Evolutionary conservation across 1,140 invertebrate genomes (phyloP).

Genomic region (Eumeta japonica): DNA sequence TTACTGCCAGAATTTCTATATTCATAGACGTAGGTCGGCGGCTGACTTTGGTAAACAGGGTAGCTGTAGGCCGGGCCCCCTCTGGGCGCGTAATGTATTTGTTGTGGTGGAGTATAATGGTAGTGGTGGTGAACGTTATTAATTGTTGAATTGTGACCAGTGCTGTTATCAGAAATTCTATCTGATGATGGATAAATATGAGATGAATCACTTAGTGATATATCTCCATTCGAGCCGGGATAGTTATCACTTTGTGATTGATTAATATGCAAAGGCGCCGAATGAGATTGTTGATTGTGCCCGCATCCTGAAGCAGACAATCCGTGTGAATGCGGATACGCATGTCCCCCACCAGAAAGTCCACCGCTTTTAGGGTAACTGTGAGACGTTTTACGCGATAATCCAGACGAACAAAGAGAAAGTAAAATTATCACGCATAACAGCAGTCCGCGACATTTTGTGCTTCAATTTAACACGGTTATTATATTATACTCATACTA

Average conservation of each 20-base stretch:
- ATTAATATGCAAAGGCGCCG: slow-evolving; percentile 5
- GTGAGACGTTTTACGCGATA: slow-evolving; percentile 13
- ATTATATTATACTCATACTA: too few species aligned
- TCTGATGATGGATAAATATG: slow-evolving; percentile 23
- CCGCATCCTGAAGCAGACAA: slow-evolving; percentile 17
- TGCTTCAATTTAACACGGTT: too few species aligned
- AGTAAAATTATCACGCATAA: slow-evolving; percentile 25
- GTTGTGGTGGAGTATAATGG: slow-evolving; percentile 40
- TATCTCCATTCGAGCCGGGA: slow-evolving; percentile 3
- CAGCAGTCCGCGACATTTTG: slow-evolving; percentile 22
- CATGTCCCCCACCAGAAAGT: slow-evolving; percentile 17
- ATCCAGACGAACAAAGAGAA: slow-evolving; percentile 8
- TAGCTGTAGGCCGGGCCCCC: slow-evolving; percentile 27
- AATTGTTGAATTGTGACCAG: slow-evolving; percentile 14
- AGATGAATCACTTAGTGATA: slow-evolving; percentile 6
- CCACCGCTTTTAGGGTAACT: slow-evolving; percentile 25
- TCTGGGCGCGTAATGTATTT: slow-evolving; percentile 31
- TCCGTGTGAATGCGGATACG: slow-evolving; percentile 5
- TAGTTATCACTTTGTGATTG: slow-evolving; percentile 11
- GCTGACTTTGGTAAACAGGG: slow-evolving; percentile 35
- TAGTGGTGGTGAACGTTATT: slow-evolving; percentile 37
- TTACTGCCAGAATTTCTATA: slow-evolving; percentile 35
- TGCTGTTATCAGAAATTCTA: slow-evolving; percentile 21
- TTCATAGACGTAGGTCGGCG: slow-evolving; percentile 32
- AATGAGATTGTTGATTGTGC: slow-evolving; percentile 7